Percentiles rank a stretch among this genome's conserved stretches.
phyloP scores from a whole-genome alignment of 1,140 invertebrate genomes.

The Eumeta japonica region DNA sequence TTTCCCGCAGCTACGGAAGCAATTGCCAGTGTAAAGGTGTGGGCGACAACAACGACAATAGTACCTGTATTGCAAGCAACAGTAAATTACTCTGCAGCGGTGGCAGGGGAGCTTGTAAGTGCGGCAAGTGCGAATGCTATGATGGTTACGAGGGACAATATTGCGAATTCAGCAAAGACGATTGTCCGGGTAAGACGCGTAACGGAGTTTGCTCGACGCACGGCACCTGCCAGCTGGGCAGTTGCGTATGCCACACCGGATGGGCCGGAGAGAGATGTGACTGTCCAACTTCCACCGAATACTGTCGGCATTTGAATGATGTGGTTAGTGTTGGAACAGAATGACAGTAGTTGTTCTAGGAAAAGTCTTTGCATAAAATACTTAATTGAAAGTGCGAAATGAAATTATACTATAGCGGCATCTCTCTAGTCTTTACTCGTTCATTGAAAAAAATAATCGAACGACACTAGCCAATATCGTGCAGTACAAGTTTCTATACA shows the following conservation, averaged over 20 bases:
- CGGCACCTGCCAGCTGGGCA: slow-evolving; percentile 67
- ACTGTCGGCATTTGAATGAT: slow-evolving; percentile 59
- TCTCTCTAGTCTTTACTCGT: too few species aligned
- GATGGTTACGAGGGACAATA: slow-evolving; percentile 61
- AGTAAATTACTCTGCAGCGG: slow-evolving; percentile 62
- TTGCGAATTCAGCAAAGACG: slow-evolving; percentile 77
- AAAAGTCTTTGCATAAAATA: too few species aligned
- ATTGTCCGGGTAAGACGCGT: slow-evolving; percentile 61
- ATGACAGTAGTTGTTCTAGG: too few species aligned
- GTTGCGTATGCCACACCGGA: slow-evolving; percentile 61
- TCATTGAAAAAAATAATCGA: too few species aligned
- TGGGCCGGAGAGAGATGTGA: slow-evolving; percentile 68
- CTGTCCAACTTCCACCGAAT: slow-evolving; percentile 62
- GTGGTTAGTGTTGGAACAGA: too few species aligned
- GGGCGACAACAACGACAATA: slow-evolving; percentile 25
- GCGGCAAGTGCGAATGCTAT: slow-evolving; percentile 64
- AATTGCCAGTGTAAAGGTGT: slow-evolving; percentile 29
- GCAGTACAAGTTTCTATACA: too few species aligned
- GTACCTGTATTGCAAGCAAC: slow-evolving; percentile 58
- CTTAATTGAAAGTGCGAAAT: too few species aligned
- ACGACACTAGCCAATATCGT: too few species aligned
- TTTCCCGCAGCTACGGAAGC: slow-evolving; percentile 65
- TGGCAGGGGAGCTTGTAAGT: slow-evolving; percentile 63
- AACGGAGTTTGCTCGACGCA: slow-evolving; percentile 65
- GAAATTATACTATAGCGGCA: too few species aligned